phyloP scores from a whole-genome alignment of 2,797 vertebrate species.

The Neosilurus hyrtlii region DNA sequence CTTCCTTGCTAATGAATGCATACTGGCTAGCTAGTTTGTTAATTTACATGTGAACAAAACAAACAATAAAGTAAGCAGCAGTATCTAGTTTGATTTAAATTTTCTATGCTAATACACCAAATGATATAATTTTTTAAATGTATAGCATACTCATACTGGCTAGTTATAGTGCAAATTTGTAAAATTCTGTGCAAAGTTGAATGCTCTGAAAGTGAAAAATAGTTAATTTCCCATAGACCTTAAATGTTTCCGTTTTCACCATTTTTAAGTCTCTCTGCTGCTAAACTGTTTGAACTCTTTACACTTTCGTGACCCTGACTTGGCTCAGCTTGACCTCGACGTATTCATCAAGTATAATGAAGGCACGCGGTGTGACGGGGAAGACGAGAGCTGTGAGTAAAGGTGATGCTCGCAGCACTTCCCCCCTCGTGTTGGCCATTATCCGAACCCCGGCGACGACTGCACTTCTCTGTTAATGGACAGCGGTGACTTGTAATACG shows the following conservation, averaged over 20 bases:
- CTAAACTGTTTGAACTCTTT: conserved; percentile 66
- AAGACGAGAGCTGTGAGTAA: conserved; percentile 67
- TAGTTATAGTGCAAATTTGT: neutral
- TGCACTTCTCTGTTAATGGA: conserved; percentile 33
- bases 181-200: neutral
- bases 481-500: neutral
- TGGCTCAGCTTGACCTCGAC: conserved; percentile 56
- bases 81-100: neutral
- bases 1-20: neutral
- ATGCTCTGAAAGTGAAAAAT: no score
- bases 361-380: conserved; percentile 68
- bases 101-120: neutral
- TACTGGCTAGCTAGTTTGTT: neutral
- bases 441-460: conserved; percentile 40
- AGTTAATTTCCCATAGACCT: neutral
- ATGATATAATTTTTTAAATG: no score
- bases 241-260: neutral
- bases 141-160: no score
- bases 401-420: conserved; percentile 67
- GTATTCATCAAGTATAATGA: conserved; percentile 69
- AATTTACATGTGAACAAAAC: neutral
- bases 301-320: conserved; percentile 65
- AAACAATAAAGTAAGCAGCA: neutral
- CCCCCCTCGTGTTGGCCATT: conserved; percentile 67
- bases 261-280: conserved; percentile 5